Base-by-base conservation (phyloP, 2,888 invertebrate genomes). In the Synergus gifuensis region DNA sequence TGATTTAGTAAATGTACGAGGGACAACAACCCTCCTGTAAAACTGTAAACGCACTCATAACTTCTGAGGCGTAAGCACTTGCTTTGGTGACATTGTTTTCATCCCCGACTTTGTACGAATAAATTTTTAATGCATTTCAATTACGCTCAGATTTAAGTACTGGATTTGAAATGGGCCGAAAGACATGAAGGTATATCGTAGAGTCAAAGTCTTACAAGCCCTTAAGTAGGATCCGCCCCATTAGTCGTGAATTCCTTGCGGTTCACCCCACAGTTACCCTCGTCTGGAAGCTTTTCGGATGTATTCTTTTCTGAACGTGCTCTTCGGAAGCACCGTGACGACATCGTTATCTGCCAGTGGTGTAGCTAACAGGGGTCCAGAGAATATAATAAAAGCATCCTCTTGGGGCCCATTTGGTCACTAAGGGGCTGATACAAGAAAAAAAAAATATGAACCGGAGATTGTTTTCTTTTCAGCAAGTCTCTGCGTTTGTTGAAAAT, bases 151-250 rank as follows among this genome's bases (percentile, higher is more conserved):
- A 54, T 49, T 54, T 36, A 54, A 73, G 54, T 12, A 16, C 16
- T 40, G 28, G 9, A n/a, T 73, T 73, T 36, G 73, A 54, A 73
- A 73, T 73, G 54, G 28, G 54, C n/a, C 11, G 54, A 54, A 73
- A 73, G 73, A 11, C 36, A 36, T 54, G 28, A 49, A 18, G 73
- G 73, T 54, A 54, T 73, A 73, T 73, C 36, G 36, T 73, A n/a
- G 11, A 54, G 73, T 54, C 54, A 73, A 73, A 73, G 54, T 54
- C 73, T 73, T 54, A 73, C 73, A 73, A 73, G 49, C 79, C 81
- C 80, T 83, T 80, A 85, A 85, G 83, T 83, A 83, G 79, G 84
- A 84, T 84, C 81, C 82, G 79, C 77, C 79, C 80, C 85, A 85
- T 85, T 85, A 83, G 80, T 67, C 76, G 78, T 54, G 77, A 82